These are phyloP conservation scores for Cichladusa arquata DNA, from an alignment of 2,113 vertebrate genomes.

Conservation along the genomic window DNA sequence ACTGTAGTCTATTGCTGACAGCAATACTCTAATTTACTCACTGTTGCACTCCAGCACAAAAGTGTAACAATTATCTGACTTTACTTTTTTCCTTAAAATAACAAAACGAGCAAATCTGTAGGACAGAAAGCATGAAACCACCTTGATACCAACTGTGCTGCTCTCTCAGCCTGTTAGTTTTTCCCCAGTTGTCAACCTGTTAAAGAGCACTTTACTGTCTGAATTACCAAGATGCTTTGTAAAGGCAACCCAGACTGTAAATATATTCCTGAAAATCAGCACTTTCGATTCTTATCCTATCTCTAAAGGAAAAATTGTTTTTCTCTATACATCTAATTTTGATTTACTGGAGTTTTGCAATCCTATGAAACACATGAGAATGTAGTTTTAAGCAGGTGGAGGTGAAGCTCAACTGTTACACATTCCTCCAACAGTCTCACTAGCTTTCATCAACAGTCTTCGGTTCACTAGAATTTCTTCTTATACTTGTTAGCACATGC, in stretches of 20 bases:
- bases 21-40: not conserved
- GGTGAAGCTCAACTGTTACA: not conserved
- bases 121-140: not conserved
- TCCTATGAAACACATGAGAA: not conserved
- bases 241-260: not conserved
- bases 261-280: not conserved
- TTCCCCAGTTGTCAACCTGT: not conserved
- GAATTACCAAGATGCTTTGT: not conserved
- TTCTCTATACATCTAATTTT: not conserved
- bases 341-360: not conserved
- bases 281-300: not conserved
- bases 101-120: not conserved
- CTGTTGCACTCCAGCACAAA: not conserved
- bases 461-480: not conserved
- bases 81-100: not conserved
- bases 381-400: not conserved
- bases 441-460: not conserved
- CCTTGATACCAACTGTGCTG: not conserved
- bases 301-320: not conserved
- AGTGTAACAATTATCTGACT: not conserved
- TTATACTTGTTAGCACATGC: not conserved
- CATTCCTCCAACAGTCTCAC: not conserved
- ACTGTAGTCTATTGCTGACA: not conserved
- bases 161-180: not conserved
- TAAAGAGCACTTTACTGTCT: not conserved